A percentile compares a stretch with the other conserved stretches of the same genome.
Evolutionary conservation across 2,113 vertebrate genomes (phyloP).

Genomic region (Psephotus haematonotus): DNA sequence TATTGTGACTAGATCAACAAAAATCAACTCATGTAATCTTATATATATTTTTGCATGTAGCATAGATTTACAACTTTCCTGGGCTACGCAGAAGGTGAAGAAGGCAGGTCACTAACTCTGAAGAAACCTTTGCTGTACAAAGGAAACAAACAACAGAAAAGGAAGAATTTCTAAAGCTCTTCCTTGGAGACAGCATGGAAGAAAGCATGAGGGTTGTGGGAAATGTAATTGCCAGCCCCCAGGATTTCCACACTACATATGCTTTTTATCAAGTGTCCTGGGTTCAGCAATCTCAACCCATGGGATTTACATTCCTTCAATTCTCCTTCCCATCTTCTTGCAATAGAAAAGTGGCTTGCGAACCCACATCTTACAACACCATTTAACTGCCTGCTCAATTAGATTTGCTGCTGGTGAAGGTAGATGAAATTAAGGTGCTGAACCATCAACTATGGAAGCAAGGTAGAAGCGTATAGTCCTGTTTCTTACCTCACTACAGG

Average conservation of each 20-base stretch:
- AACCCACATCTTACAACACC: neutral
- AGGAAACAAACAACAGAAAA: neutral
- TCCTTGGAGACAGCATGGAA: neutral
- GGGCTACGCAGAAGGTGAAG: neutral
- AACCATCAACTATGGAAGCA: neutral
- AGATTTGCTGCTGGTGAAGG: neutral
- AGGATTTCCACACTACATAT: neutral
- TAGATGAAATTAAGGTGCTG: neutral
- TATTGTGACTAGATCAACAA: neutral
- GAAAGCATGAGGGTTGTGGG: neutral
- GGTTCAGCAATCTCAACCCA: neutral
- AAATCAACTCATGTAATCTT: neutral
- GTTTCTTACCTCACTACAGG: neutral
- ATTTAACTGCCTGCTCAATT: neutral
- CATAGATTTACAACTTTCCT: neutral
- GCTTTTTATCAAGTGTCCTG: neutral
- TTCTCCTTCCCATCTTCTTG: neutral
- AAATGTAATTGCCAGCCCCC: neutral
- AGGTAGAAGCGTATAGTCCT: fast-evolving
- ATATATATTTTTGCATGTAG: neutral
- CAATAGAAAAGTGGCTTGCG: neutral
- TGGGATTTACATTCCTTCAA: neutral
- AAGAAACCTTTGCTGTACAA: neutral
- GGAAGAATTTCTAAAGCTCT: neutral
- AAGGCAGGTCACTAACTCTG: neutral